Percentiles rank a stretch among this genome's conserved stretches.
phyloP scores from a whole-genome alignment of 2,797 vertebrate genomes.

The Uromys caudimaculatus region DNA sequence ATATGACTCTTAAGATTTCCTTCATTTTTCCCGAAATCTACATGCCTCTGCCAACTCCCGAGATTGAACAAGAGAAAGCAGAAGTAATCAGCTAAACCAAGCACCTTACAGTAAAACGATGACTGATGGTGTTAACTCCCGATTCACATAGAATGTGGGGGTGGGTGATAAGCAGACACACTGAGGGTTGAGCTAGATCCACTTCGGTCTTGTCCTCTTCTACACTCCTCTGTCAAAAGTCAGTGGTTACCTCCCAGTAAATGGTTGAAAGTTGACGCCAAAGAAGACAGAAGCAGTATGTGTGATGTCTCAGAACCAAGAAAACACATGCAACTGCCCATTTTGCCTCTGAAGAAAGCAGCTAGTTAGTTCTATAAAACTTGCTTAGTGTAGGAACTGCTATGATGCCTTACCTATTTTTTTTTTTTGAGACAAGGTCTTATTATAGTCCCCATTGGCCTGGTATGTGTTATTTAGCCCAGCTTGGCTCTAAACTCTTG shows the following conservation, averaged over 20 bases:
- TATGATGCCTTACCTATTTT: background rate
- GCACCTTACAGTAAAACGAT: background rate
- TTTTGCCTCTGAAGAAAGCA: conserved; percentile 43
- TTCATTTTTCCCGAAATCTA: conserved; percentile 72
- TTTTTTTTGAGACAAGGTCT: background rate
- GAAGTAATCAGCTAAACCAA: conserved; percentile 49
- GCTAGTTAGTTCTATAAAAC: background rate
- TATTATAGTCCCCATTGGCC: background rate
- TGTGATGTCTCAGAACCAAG: background rate
- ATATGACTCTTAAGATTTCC: conserved; percentile 70
- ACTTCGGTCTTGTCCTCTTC: background rate
- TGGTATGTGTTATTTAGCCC: background rate
- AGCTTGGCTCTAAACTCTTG: background rate
- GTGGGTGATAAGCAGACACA: background rate
- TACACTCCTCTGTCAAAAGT: background rate
- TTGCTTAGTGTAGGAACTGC: background rate
- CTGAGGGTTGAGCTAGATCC: background rate
- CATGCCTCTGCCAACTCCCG: conserved; percentile 45
- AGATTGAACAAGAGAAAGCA: conserved; percentile 1
- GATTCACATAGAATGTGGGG: background rate
- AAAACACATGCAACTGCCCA: conserved; percentile 9
- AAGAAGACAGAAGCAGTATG: conserved; percentile 17
- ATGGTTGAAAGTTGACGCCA: conserved; percentile 3
- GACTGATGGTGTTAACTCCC: background rate
- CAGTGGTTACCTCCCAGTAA: conserved; percentile 3